Base-by-base conservation (phyloP, 2,888 invertebrate genomes). In the Eupithecia insigniata region DNA sequence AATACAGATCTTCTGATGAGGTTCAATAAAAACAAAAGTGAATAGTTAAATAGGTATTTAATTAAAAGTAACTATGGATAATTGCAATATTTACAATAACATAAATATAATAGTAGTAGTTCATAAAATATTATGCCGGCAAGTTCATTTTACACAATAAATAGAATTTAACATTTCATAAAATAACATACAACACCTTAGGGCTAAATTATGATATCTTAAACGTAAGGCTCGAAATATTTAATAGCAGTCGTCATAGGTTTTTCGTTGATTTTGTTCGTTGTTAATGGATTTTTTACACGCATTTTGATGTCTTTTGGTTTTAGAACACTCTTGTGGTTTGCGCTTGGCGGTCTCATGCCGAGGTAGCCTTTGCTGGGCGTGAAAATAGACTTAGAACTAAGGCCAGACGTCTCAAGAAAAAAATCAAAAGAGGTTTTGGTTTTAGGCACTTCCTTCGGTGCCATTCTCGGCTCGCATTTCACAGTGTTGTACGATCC, bases 241-340 rank as follows among this genome's bases (percentile, higher is more conserved):
- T 94, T 94, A 76, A 94, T 94, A 89, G 94, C 94, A 86, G 94
- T 94, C 86, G 94, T 94, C 92, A 93, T 93, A 85, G 94, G 85
- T 84, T 93, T 93, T 85, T 94, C 94, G 91, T 93, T 94, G 91
- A 92, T 90, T 91, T 93, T 94, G 88, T 94, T 94, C 92, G 95
- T 95, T 83, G 95, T 92, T 76, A 95, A 95, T 80, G 95, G 95
- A 78, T 96, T 96, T 84, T 95, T 96, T 69, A 96, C 96, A 82
- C 97, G 95, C 91, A 97, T 95, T 85, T 97, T 97, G 61, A 97
- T 95, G 85, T 97, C 97, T 88, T 96, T 97, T 73, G 97, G 97
- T 83, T 97, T 97, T 72, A 97, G 88, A 85, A 97, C 96, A 82
- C 95, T 96, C 83, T 96, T 96, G 84, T 97, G 97, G 86, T 97